Evolutionary conservation across 2,888 invertebrate genomes (phyloP).

Genomic region (Folsomia manolachei): DNA sequence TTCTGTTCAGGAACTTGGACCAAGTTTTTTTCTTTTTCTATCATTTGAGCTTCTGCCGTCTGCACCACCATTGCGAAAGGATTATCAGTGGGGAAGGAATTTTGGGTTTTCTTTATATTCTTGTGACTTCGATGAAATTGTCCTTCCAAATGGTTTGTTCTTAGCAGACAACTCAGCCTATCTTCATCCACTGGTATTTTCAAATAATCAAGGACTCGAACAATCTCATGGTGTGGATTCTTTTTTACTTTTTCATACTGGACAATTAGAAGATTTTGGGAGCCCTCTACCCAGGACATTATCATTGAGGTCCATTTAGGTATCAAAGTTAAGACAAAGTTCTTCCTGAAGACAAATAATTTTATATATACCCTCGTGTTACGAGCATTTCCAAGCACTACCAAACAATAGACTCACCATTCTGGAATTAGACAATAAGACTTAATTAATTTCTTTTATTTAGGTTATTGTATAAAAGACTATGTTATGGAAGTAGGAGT

Average conservation of each 20-base stretch:
- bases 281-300: conserved; percentile 47
- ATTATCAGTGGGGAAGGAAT: not conserved
- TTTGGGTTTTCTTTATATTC: not conserved
- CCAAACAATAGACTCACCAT: no score
- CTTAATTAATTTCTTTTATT: no score
- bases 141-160: conserved; percentile 50
- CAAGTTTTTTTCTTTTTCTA: not conserved
- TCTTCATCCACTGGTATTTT: conserved; percentile 49
- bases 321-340: conserved; percentile 36
- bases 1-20: conserved; percentile 5
- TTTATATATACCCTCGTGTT: no score
- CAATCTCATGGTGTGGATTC: conserved; percentile 50
- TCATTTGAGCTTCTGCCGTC: not conserved
- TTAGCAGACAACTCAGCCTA: conserved; percentile 51
- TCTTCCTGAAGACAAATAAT: no score
- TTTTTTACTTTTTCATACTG: conserved; percentile 52
- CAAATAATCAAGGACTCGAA: conserved; percentile 51
- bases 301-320: conserved; percentile 45
- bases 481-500: no score
- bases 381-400: no score
- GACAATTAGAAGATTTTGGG: conserved; percentile 51
- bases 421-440: no score
- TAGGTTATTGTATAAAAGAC: no score
- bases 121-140: conserved; percentile 46
- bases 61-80: conserved; percentile 7